These are phyloP conservation scores for Apodemia hepburni DNA, from an alignment of 2,888 invertebrate species.

Conservation along the genomic window DNA sequence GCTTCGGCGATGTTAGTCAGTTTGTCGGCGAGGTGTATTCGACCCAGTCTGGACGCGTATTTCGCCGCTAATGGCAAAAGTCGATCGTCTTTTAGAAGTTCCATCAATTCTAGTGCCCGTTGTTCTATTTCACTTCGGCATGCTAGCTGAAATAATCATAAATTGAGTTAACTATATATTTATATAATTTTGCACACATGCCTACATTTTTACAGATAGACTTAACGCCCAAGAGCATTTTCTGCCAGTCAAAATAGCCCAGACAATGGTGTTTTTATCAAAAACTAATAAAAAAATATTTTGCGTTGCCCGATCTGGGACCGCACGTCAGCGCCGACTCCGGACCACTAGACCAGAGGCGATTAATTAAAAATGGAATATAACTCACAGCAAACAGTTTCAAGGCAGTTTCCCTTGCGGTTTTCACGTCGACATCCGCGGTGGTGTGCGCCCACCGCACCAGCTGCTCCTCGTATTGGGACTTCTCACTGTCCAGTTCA, in stretches of 20 bases:
- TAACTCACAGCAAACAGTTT: slow-evolving; percentile 92
- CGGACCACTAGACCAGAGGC: no score
- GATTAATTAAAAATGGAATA: no score
- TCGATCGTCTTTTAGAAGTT: slow-evolving; percentile 88
- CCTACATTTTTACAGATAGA: no score
- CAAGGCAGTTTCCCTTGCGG: slow-evolving; percentile 88
- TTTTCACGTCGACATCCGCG: slow-evolving; percentile 82
- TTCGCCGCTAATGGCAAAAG: slow-evolving; percentile 92
- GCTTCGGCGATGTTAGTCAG: slow-evolving; percentile 81
- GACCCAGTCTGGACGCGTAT: slow-evolving; percentile 90
- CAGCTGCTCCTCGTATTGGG: slow-evolving; percentile 88
- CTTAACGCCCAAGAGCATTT: no score
- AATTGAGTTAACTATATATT: no score
- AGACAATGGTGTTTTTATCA: no score
- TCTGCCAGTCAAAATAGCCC: no score
- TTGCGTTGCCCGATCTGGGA: no score
- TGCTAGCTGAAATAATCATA: slow-evolving; percentile 82
- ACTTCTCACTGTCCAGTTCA: slow-evolving; percentile 89
- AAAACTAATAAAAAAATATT: no score
- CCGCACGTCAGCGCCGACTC: no score
- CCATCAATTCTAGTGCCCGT: slow-evolving; percentile 92
- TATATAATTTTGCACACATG: no score
- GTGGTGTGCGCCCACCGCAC: slow-evolving; percentile 83
- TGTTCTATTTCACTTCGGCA: slow-evolving; percentile 91
- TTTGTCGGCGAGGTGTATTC: slow-evolving; percentile 89